Base-by-base conservation (phyloP, 1,140 invertebrate genomes). In the Diorhabda carinulata region DNA sequence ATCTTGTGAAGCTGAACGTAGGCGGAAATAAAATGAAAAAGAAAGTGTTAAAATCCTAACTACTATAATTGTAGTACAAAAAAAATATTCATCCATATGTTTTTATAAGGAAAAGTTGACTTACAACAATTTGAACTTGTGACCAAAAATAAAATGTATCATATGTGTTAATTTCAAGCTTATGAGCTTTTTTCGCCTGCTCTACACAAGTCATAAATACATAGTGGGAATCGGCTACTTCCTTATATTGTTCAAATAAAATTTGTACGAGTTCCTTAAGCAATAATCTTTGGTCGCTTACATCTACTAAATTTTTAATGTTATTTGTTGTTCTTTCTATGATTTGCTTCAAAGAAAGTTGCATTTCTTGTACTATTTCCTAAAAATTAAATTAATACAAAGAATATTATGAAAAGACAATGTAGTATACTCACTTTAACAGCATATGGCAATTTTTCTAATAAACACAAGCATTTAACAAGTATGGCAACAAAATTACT, bases 61-160 rank as follows among this genome's bases (percentile, higher is more conserved):
- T 25, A 25, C 25, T 25, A 25, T 25, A 25, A 25, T 25, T 25
- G 25, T 25, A 25, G 25, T 25, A 25, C 25, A 25, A 25, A 25
- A 25, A 25, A 25, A 25, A 25, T 25, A 25, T 25, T 25, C 25
- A 25, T 25, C 25, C 25, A 25, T 25, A 25, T 25, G 25, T 25
- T 25, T 25, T 25, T 25, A 25, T 25, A 25, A 25, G 25, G 25
- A 25, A 25, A 25, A 25, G 25, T 25, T 25, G 25, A 25, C 87
- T 85, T 86, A 95, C 91, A 72, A 95, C 92, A 76, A 88, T 87
- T 81, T 97, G 95, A 41, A 96, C 90, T 77, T 92, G 91, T 45
- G 87, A 89, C 94, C 95, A 97, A 73, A 95, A 92, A 81, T 95
- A 91, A 9, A 89, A 86, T 75, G 93, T 89, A 73, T 90, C 89